Evolutionary conservation across 1,140 invertebrate genomes (phyloP).

Genomic region (Drosophila jambulina): DNA sequence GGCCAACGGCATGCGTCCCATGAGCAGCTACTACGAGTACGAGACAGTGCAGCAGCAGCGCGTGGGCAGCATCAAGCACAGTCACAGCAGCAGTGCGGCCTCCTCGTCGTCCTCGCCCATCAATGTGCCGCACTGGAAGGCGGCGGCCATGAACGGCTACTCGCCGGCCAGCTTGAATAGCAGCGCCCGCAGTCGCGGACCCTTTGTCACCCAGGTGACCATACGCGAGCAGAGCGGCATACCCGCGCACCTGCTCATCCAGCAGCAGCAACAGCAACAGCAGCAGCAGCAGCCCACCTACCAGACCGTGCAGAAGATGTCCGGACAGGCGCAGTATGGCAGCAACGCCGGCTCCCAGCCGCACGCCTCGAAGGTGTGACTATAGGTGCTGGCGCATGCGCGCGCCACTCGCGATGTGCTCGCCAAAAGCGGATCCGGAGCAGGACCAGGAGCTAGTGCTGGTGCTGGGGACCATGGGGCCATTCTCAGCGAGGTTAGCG

Average conservation of each 20-base stretch:
- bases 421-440: slow-evolving; percentile 18
- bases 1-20: slow-evolving; percentile 86
- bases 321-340: slow-evolving; percentile 63
- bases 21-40: slow-evolving; percentile 94
- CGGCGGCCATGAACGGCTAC: slow-evolving; percentile 74
- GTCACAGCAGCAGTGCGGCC: slow-evolving; percentile 55
- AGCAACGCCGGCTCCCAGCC: slow-evolving; percentile 68
- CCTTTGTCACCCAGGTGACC: slow-evolving; percentile 87
- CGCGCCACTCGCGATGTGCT: slow-evolving; percentile 72
- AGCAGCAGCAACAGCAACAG: slow-evolving; percentile 43
- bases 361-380: slow-evolving; percentile 84
- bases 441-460: not conserved
- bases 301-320: slow-evolving; percentile 72
- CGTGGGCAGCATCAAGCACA: slow-evolving; percentile 81
- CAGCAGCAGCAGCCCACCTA: slow-evolving; percentile 71
- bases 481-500: slow-evolving; percentile 45
- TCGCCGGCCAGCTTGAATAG: slow-evolving; percentile 71
- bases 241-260: slow-evolving; percentile 34
- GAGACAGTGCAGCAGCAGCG: slow-evolving; percentile 89
- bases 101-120: slow-evolving; percentile 60
- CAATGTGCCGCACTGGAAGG: slow-evolving; percentile 79
- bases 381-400: slow-evolving; percentile 84
- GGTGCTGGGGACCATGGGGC: slow-evolving; percentile 19
- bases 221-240: slow-evolving; percentile 70
- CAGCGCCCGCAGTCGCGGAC: slow-evolving; percentile 85